Conservation (phyloP, 2,797 vertebrate genomes). For the Helicolenus hilgendorfi region DNA sequence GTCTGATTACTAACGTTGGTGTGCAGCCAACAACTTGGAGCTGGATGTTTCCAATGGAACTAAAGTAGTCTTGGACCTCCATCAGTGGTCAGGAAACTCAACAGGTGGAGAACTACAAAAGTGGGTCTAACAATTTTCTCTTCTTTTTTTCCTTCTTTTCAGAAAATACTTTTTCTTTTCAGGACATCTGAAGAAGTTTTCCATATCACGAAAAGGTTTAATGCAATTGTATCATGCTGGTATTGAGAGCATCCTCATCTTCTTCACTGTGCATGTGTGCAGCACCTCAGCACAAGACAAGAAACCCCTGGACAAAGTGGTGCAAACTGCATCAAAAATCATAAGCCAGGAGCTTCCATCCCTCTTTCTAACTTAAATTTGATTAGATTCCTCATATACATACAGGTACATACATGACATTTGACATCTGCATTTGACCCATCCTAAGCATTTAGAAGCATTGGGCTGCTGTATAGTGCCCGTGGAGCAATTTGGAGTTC, state of each 20-base stretch:
- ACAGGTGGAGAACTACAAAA: neutral
- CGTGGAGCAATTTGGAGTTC: too few species aligned
- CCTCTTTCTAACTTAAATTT: too few species aligned
- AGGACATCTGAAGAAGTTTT: neutral
- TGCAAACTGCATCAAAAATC: neutral
- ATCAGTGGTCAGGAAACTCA: neutral
- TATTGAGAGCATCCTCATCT: neutral
- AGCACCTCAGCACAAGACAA: neutral
- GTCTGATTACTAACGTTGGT: neutral
- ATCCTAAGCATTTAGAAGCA: too few species aligned
- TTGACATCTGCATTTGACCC: too few species aligned
- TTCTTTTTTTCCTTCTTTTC: neutral
- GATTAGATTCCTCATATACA: too few species aligned
- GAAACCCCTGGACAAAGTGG: neutral
- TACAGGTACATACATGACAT: too few species aligned
- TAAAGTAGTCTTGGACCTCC: neutral
- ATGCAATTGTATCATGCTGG: neutral
- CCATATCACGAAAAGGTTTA: neutral
- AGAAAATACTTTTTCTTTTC: neutral
- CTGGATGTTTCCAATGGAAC: neutral
- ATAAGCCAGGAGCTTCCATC: neutral
- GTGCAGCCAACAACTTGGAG: neutral
- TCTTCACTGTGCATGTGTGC: neutral
- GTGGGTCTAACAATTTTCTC: neutral
- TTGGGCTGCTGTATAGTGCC: too few species aligned